Base-by-base conservation (phyloP, 2,113 vertebrate genomes). In the Corapipo altera region DNA sequence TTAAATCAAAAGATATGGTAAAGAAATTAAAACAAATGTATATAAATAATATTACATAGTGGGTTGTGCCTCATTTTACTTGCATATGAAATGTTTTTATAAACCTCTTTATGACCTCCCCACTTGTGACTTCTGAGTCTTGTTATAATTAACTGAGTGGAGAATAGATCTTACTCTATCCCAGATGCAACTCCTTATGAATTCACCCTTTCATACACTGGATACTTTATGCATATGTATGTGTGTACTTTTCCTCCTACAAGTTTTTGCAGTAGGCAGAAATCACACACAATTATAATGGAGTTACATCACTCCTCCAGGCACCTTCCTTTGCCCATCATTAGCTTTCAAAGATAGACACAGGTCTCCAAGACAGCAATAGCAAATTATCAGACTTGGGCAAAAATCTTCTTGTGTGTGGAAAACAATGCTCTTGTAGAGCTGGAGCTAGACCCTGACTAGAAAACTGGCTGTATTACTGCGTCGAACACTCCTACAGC, bases 121-220 rank as follows among this genome's bases (percentile, higher is more conserved):
- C 44, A 51, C 65, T 96, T 93, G 41, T 79, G 86, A 85, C 76
- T 95, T 92, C 70, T 91, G 92, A 88, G 76, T 85, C 84, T 93
- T 96, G 67, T 96, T 92, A 78, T 91, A 96, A 89, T 75, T 93
- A 91, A 92, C 57, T 20, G 22, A 91, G 54, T 58, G 41, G 58
- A 88, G 79, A 82, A 88, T 71, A 86, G 94, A 85, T 87, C 79
- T 95, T 87, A 52, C 57, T 78, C n/a, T 51, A 27, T 69, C 89
- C 93, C 92, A 94, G 78, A 94, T 78, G 71, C 87, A 92, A 72
- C 37, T 93, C 54, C 69, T 85, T 67, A 93, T 91, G 88, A 95
- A 95, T 95, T 95, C 88, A 55, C 57, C 62, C 88, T 80, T 94
- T 95, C 83, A 95, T 76, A 76, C 67, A 70, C 27, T 11, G 37